phyloP scores from a whole-genome alignment of 2,113 vertebrate genomes.

The human region DNA sequence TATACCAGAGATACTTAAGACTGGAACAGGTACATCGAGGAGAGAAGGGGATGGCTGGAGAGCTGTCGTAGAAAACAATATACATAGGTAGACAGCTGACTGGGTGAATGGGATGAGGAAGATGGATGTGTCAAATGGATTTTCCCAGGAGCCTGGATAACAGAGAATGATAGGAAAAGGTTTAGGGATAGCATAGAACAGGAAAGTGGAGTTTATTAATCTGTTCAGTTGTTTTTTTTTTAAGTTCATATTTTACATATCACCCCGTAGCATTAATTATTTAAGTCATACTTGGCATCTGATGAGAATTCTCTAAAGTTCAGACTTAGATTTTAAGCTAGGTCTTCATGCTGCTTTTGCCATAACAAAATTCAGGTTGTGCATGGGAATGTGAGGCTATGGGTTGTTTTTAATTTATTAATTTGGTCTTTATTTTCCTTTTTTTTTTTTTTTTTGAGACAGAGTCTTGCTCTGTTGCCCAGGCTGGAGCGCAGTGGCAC shows the following conservation, averaged over 20 bases:
- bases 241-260: conserved; percentile 21
- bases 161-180: background rate
- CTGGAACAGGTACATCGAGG: background rate
- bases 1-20: background rate
- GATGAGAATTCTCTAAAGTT: conserved; percentile 20
- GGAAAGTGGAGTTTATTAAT: background rate
- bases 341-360: background rate
- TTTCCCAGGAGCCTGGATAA: background rate
- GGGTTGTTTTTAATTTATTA: conserved; percentile 33
- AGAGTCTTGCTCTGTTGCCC: no score
- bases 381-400: background rate
- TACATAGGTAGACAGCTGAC: background rate
- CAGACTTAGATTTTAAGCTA: background rate
- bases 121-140: background rate
- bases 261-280: background rate
- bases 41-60: background rate
- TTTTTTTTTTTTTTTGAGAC: no score
- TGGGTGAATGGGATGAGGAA: background rate
- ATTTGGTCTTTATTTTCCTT: background rate
- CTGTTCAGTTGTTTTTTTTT: background rate
- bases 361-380: conserved; percentile 20
- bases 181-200: background rate
- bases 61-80: background rate
- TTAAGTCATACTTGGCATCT: background rate
- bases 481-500: no score